A percentile compares a stretch with the other conserved stretches of the same genome.
These are phyloP conservation scores for Caenorhabditis sp. DNA, from an alignment of 2,888 invertebrate genomes.

Conservation along the genomic window DNA sequence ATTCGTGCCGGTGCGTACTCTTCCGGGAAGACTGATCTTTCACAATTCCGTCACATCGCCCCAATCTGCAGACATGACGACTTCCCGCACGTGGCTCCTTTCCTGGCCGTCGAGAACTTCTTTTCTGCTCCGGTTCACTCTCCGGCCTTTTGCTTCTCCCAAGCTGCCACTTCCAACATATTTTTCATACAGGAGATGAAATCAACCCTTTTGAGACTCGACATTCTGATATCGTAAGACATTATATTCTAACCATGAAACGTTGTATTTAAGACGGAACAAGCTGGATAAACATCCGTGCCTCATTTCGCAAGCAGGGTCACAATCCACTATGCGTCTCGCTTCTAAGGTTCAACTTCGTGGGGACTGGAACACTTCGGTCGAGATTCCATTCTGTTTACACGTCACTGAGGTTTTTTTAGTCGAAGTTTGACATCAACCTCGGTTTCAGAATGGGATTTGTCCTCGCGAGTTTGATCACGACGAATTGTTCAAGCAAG, in stretches of 20 bases:
- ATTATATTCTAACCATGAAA: neutral
- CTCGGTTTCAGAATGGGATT: slow-evolving; percentile 32
- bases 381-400: slow-evolving; percentile 58
- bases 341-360: slow-evolving; percentile 34
- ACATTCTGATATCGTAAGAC: slow-evolving; percentile 30
- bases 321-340: slow-evolving; percentile 55
- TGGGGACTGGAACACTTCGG: slow-evolving; percentile 38
- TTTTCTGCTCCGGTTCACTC: slow-evolving; percentile 18
- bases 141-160: slow-evolving; percentile 33
- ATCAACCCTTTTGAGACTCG: slow-evolving; percentile 13
- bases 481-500: slow-evolving; percentile 45
- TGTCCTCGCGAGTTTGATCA: slow-evolving; percentile 51
- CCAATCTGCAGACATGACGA: slow-evolving; percentile 31
- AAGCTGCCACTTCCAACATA: slow-evolving; percentile 21
- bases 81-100: slow-evolving; percentile 50
- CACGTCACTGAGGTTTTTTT: slow-evolving; percentile 38
- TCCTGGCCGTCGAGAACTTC: slow-evolving; percentile 37
- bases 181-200: slow-evolving; percentile 19
- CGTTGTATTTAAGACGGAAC: slow-evolving; percentile 21
- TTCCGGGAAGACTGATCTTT: neutral
- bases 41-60: neutral
- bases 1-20: neutral
- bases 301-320: slow-evolving; percentile 54
- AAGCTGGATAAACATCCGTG: slow-evolving; percentile 42
- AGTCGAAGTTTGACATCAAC: neutral